Evolutionary conservation across 2,888 invertebrate species (phyloP).

Genomic region (Athetis lepigone): DNA sequence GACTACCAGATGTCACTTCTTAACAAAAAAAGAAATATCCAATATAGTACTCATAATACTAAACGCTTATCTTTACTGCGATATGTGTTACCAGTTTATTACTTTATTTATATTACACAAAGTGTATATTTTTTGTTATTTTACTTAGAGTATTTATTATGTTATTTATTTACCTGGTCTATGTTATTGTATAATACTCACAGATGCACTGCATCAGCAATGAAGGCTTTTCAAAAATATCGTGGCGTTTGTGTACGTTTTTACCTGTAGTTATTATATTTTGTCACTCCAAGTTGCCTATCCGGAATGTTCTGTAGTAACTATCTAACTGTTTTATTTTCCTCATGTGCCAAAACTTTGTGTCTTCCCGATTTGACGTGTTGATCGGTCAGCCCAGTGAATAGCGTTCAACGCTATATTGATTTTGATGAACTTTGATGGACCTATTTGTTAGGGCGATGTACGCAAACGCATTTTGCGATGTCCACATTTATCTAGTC

Average conservation of each 20-base stretch:
- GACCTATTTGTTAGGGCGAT: conserved; percentile 8
- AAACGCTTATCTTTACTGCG: conserved; percentile 36
- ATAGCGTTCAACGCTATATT: conserved; percentile 4
- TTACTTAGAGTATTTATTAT: conserved; percentile 36
- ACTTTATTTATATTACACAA: conserved; percentile 44
- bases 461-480: too few species aligned
- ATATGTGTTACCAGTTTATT: conserved; percentile 59
- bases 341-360: conserved; percentile 4
- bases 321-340: not conserved
- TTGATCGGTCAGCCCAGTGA: not conserved
- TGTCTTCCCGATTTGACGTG: not conserved
- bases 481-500: conserved; percentile 17
- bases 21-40: conserved; percentile 22
- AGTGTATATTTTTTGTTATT: conserved; percentile 47
- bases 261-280: not conserved
- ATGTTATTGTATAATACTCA: conserved; percentile 45
- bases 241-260: not conserved
- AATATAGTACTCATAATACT: conserved; percentile 23
- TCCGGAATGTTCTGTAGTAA: not conserved
- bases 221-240: conserved; percentile 56
- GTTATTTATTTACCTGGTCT: conserved; percentile 47
- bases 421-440: conserved; percentile 21
- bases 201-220: conserved; percentile 42
- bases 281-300: not conserved
- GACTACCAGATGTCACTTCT: conserved; percentile 6